Evolutionary conservation across 2,113 vertebrate species (phyloP).

Genomic region (Phalacrocorax aristotelis): DNA sequence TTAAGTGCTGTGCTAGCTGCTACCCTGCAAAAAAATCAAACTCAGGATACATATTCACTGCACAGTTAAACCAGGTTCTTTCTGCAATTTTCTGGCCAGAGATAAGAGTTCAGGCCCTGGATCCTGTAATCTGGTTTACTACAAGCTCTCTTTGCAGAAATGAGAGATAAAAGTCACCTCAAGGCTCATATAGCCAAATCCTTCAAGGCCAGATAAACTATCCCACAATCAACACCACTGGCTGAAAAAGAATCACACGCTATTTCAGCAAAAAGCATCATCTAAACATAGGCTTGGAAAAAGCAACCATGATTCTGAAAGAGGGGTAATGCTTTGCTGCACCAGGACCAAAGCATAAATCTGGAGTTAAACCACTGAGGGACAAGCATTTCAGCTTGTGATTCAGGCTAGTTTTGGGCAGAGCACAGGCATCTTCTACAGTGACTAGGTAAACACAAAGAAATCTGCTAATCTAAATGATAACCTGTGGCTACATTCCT

Average conservation of each 20-base stretch:
- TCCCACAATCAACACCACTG: background rate
- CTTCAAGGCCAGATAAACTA: background rate
- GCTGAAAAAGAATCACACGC: background rate
- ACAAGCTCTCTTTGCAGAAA: background rate
- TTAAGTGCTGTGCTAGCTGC: background rate
- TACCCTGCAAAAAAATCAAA: background rate
- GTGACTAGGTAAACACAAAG: background rate
- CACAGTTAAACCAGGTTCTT: background rate
- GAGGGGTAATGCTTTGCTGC: background rate
- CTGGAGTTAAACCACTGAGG: background rate
- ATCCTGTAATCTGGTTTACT: background rate
- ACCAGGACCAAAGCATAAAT: background rate
- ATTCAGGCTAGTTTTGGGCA: background rate
- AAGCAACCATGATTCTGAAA: background rate
- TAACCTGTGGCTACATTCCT: background rate
- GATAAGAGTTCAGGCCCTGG: background rate
- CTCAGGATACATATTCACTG: background rate
- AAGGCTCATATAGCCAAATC: background rate
- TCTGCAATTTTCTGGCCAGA: background rate
- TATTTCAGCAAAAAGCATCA: background rate
- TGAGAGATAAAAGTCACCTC: background rate
- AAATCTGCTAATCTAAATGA: background rate
- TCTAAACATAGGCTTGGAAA: background rate
- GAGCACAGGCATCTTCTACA: background rate
- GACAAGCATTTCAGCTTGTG: background rate